Base-by-base conservation (phyloP, 2,888 invertebrate species). In the Nomada lathburiana region DNA sequence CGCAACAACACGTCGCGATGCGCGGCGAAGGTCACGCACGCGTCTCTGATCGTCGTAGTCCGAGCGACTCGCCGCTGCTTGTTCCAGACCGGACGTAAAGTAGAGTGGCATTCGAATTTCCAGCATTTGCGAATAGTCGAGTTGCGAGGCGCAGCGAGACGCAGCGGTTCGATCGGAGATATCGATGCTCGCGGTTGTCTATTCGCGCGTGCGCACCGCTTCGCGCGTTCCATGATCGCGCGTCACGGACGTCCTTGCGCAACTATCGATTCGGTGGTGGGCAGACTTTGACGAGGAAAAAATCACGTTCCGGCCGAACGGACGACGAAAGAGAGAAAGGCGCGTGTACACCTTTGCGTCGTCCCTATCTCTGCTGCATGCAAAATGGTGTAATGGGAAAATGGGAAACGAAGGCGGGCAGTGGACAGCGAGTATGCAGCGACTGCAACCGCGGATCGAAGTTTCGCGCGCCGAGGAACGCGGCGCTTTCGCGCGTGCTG, bases 301-400 rank as follows among this genome's bases (percentile, higher is more conserved):
- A 60, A 60, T 52, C 67, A 16, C 67, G 67, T 67, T 67, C 47
- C 70, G 29, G 29, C 29, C 60, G 60, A 70, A 70, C 1, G 60
- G 59, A 18, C 59, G 47, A 29, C 18, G n/a, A 20, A 50, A 47
- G 70, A 60, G 70, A 60, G 70, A 60, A 70, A 60, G 70, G 36
- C 50, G 16, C 16, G 44, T 7, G 16, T 18, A 16, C 16, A 16
- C 18, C 18, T 13, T n/a, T 2, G 7, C 29, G 5, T 65, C 50
- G 50, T 26, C 9, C 20, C 16, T 53, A 0, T 20, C 23, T 36
- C 36, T 7, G 36, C 36, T 36, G 5, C 36, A 7, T 5, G 36
- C 36, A 7, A 36, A 36, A 36, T 36, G 36, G 36, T 36, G 36
- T 36, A 36, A 36, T 7, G 36, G 7, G 29, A 29, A 29, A 29